Evolutionary conservation across 2,888 invertebrate genomes (phyloP).

Genomic region (Mythimna pallens): DNA sequence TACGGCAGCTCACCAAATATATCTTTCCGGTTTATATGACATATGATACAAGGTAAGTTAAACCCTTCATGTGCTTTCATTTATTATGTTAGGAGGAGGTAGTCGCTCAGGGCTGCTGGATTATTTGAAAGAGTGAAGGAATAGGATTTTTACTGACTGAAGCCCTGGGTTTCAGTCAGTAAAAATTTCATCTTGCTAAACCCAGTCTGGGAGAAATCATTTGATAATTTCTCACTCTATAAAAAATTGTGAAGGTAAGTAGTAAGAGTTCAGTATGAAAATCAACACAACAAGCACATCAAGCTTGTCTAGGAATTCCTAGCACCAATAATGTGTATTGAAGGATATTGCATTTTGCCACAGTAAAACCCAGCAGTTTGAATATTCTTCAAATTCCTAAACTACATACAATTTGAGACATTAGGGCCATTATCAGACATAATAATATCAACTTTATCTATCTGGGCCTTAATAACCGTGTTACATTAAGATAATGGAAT

Average conservation of each 20-base stretch:
- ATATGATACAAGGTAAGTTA: slow-evolving; percentile 83
- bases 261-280: too few relatives aligned
- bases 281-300: too few relatives aligned
- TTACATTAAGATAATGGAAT: slow-evolving; percentile 10
- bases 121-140: too few relatives aligned
- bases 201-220: too few relatives aligned
- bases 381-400: background rate
- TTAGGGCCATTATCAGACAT: slow-evolving; percentile 10
- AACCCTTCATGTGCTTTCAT: too few relatives aligned
- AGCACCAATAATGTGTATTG: background rate
- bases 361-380: background rate
- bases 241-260: too few relatives aligned
- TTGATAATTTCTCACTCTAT: too few relatives aligned
- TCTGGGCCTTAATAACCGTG: slow-evolving; percentile 19
- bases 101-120: too few relatives aligned
- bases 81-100: too few relatives aligned
- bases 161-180: too few relatives aligned
- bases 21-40: slow-evolving; percentile 88
- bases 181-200: too few relatives aligned
- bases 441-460: slow-evolving; percentile 41
- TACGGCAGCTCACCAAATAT: slow-evolving; percentile 85
- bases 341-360: background rate
- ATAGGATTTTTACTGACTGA: too few relatives aligned
- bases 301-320: background rate
- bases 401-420: background rate